Conservation (phyloP, 1,140 invertebrate species). For the Olivierus martensii region DNA sequence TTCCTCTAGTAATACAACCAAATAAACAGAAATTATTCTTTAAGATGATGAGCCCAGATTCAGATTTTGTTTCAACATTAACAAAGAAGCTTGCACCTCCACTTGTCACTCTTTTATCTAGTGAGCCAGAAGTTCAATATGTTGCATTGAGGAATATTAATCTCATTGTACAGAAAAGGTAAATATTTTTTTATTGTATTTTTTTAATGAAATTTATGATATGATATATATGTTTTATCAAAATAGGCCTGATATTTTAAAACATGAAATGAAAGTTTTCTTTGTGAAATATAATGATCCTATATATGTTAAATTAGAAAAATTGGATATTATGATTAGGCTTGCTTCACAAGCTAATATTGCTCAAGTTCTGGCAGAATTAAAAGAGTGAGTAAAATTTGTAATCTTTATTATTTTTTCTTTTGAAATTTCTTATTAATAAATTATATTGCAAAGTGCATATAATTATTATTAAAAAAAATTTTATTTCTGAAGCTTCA, state of each 20-base stretch:
- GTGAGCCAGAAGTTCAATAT: conserved; percentile 97
- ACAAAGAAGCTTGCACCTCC: conserved; percentile 97
- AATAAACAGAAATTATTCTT: too few relatives aligned
- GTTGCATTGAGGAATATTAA: conserved; percentile 98
- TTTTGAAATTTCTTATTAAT: too few relatives aligned
- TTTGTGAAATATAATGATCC: conserved; percentile 99
- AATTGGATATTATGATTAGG: conserved; percentile 98
- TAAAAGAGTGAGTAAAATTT: conserved; percentile 67
- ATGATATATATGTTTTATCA: not conserved
- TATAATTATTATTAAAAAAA: too few relatives aligned
- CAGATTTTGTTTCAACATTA: conserved; percentile 85
- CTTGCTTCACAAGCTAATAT: conserved; percentile 96
- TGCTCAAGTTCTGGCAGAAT: conserved; percentile 92
- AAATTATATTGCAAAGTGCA: too few relatives aligned
- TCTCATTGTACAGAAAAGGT: conserved; percentile 92
- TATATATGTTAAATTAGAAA: conserved; percentile 99
- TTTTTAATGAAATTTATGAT: not conserved
- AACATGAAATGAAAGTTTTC: conserved; percentile 99
- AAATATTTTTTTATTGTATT: too few relatives aligned
- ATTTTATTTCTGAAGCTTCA: too few relatives aligned
- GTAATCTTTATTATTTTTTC: not conserved
- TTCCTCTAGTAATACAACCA: too few relatives aligned
- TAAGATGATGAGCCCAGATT: conserved; percentile 81
- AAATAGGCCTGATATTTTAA: conserved; percentile 85
- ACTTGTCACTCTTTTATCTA: conserved; percentile 93